Conservation (phyloP, 2,888 invertebrate species). For the Malacosoma neustria region DNA sequence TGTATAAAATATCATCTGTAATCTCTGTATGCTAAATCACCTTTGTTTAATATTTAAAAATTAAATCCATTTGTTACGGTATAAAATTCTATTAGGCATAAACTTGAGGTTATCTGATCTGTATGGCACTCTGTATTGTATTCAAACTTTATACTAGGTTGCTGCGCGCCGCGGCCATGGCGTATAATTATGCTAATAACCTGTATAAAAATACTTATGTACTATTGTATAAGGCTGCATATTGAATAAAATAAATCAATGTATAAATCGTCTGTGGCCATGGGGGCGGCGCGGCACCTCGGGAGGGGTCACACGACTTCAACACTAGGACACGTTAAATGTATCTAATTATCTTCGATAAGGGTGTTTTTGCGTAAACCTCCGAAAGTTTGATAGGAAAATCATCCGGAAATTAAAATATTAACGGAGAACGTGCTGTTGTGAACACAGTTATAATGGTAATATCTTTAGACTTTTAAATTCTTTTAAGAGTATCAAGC, state of each 20-base stretch:
- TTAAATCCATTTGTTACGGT: conserved; percentile 76
- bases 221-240: conserved; percentile 68
- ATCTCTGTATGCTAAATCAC: conserved; percentile 75
- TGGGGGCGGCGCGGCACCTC: conserved; percentile 35
- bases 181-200: conserved; percentile 31
- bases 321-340: conserved; percentile 49
- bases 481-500: no score
- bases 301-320: conserved; percentile 53
- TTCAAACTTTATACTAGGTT: conserved; percentile 62
- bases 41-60: conserved; percentile 73
- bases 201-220: conserved; percentile 71
- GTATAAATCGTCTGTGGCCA: not conserved
- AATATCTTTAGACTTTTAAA: no score
- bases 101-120: conserved; percentile 68
- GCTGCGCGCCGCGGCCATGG: conserved; percentile 33
- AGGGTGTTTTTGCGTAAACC: conserved; percentile 60
- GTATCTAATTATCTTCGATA: conserved; percentile 51
- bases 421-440: conserved; percentile 28
- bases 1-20: conserved; percentile 76
- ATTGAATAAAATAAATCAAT: conserved; percentile 2
- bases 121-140: conserved; percentile 69
- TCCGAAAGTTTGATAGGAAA: conserved; percentile 74
- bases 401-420: conserved; percentile 47
- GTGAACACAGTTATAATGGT: conserved; percentile 16
- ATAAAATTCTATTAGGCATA: conserved; percentile 74